phyloP scores from a whole-genome alignment of 2,113 vertebrate genomes.

The Zosterops lateralis region DNA sequence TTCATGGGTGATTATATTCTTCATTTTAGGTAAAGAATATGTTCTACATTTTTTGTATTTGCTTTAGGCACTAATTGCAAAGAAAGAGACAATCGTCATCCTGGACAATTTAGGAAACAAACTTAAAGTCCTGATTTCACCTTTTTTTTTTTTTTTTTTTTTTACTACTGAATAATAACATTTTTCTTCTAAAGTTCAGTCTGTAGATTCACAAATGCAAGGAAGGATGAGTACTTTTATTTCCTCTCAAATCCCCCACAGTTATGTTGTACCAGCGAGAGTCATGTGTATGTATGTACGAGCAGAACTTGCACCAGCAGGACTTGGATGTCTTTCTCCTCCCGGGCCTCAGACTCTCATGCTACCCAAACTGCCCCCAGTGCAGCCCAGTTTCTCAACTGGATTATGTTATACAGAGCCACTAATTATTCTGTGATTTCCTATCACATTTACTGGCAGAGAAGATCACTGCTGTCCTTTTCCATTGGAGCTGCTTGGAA shows the following conservation, averaged over 20 bases:
- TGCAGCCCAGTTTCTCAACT: neutral
- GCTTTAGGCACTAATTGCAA: neutral
- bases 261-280: rapidly evolving
- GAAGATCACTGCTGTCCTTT: neutral
- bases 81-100: neutral
- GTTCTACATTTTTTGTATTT: neutral
- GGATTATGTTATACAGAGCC: neutral
- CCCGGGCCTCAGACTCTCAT: neutral
- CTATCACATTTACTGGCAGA: neutral
- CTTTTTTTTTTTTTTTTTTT: neutral
- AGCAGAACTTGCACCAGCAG: neutral
- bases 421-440: neutral
- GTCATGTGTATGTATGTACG: rapidly evolving
- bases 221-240: neutral
- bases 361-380: neutral
- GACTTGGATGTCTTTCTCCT: neutral
- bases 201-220: neutral
- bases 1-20: neutral
- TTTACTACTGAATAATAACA: neutral
- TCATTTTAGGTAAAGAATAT: neutral
- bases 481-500: neutral
- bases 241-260: neutral
- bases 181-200: neutral
- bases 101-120: neutral
- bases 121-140: neutral